phyloP scores from a whole-genome alignment of 1,140 invertebrate species.

The Brachystomella parvula region DNA sequence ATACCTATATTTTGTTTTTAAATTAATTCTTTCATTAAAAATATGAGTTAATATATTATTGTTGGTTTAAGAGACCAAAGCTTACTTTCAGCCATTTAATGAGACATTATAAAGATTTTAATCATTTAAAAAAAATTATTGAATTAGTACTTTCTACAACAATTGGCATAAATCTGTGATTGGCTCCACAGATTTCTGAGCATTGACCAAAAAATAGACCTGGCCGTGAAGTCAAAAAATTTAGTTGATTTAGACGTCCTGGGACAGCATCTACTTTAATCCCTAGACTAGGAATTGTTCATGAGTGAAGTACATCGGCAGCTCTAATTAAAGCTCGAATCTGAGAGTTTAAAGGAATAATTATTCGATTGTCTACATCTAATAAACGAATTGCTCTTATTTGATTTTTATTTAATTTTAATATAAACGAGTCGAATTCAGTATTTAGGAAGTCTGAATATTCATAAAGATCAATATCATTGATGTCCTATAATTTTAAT shows the following conservation, averaged over 20 bases:
- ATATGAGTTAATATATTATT: conserved; percentile 47
- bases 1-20: conserved; percentile 41
- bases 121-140: conserved; percentile 52
- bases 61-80: conserved; percentile 50
- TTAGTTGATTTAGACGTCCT: conserved; percentile 58
- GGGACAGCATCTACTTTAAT: conserved; percentile 59
- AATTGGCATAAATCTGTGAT: conserved; percentile 70
- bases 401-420: conserved; percentile 42
- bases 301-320: conserved; percentile 61
- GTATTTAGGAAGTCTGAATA: conserved; percentile 49
- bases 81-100: conserved; percentile 57
- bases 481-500: conserved; percentile 57
- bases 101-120: conserved; percentile 47
- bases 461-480: conserved; percentile 61
- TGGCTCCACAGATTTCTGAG: conserved; percentile 68
- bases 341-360: conserved; percentile 50
- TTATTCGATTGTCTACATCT: conserved; percentile 56
- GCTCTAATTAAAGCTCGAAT: conserved; percentile 53
- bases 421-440: conserved; percentile 59
- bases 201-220: conserved; percentile 63
- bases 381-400: conserved; percentile 46
- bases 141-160: conserved; percentile 49
- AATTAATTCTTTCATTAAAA: conserved; percentile 51
- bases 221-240: conserved; percentile 48
- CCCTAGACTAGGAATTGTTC: conserved; percentile 53